These are phyloP conservation scores for Prunella strophiata DNA, from an alignment of 2,797 vertebrate genomes.

Conservation along the genomic window DNA sequence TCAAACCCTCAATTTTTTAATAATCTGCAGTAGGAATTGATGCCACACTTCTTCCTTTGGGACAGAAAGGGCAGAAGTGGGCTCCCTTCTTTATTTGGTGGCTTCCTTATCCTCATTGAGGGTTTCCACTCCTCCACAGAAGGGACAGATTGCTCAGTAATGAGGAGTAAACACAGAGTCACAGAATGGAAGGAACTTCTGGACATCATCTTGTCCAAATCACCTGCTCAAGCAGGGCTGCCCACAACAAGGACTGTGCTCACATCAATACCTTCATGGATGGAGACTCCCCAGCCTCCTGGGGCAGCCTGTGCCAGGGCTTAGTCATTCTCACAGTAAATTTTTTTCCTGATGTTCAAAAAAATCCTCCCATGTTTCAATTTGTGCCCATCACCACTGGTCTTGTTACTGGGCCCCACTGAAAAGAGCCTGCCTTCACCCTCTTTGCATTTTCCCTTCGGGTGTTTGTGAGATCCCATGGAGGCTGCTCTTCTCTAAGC, in stretches of 20 bases:
- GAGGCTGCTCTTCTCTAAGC: background rate
- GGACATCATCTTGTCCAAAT: background rate
- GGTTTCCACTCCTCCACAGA: background rate
- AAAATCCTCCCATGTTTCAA: background rate
- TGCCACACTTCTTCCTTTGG: background rate
- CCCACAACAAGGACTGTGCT: accelerated
- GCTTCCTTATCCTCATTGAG: background rate
- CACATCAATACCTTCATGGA: background rate
- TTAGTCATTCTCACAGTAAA: background rate
- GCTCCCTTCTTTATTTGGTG: background rate
- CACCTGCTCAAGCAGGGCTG: background rate
- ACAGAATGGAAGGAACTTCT: background rate
- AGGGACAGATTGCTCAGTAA: background rate
- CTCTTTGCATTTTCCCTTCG: background rate
- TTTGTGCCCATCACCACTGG: background rate
- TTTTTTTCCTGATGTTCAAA: background rate
- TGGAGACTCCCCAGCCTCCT: background rate
- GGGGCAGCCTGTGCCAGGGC: background rate
- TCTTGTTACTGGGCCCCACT: background rate
- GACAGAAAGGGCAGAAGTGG: background rate
- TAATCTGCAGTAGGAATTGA: background rate
- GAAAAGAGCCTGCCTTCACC: background rate
- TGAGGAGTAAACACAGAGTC: background rate
- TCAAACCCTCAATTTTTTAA: background rate
- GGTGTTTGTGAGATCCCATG: background rate